Conservation (phyloP, 1,140 invertebrate genomes). For the Drosophila pseudoananassae region DNA sequence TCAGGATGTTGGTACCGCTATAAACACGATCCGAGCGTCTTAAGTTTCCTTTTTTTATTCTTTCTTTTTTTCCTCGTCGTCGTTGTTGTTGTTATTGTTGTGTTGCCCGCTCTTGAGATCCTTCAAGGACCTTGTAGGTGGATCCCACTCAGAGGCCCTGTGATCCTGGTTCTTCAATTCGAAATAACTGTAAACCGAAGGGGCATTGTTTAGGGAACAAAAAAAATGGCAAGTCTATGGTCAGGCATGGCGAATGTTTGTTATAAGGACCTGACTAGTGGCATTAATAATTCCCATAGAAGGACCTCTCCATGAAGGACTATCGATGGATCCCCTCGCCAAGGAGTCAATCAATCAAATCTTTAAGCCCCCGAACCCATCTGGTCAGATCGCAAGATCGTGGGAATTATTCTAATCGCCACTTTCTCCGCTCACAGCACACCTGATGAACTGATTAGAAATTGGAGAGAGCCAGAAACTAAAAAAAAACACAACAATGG, state of each 20-base stretch:
- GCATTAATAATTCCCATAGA: background rate
- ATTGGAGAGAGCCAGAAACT: slow-evolving; percentile 41
- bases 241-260: slow-evolving; percentile 5
- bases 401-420: slow-evolving; percentile 48
- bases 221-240: background rate
- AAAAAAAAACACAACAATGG: background rate
- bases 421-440: slow-evolving; percentile 17
- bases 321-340: too few species aligned
- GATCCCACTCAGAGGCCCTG: slow-evolving; percentile 31
- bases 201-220: background rate
- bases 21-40: slow-evolving; percentile 72
- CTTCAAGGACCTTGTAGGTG: slow-evolving; percentile 33
- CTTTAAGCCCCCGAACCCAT: slow-evolving; percentile 8
- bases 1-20: slow-evolving; percentile 80
- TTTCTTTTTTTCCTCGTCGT: too few species aligned
- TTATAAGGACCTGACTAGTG: too few species aligned
- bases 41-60: slow-evolving; percentile 63
- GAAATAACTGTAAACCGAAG: slow-evolving; percentile 32
- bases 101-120: slow-evolving; percentile 6
- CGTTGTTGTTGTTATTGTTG: too few species aligned
- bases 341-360: slow-evolving; percentile 28
- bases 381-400: slow-evolving; percentile 24
- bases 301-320: too few species aligned
- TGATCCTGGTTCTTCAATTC: slow-evolving; percentile 11
- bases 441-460: slow-evolving; percentile 46